Evolutionary conservation across 2,113 vertebrate species (phyloP), one percentile per base, ranked within the genome.

Genomic region (Cyrtonyx montezumae): DNA sequence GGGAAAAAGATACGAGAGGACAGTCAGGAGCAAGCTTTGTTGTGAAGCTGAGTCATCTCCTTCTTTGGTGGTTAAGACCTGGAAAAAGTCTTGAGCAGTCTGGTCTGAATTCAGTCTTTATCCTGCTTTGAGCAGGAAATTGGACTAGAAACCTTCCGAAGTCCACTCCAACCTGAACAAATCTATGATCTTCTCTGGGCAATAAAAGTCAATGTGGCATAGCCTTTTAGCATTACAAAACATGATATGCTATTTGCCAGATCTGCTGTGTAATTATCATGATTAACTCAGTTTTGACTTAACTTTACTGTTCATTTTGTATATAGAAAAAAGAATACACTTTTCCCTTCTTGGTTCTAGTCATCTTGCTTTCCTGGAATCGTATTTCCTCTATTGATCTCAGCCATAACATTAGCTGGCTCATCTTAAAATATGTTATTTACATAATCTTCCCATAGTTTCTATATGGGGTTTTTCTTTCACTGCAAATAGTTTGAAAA

Each of bases 341-440:
- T 53, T 15, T 68, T 93, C 87, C 8, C 16, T 22, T 73, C 46
- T 70, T 70, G 22, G 45, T 12, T 79, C 6, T 36, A 63, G 30
- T 43, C 8, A 58, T 73, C 32, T 69, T 80, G 8, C 18, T 83
- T 9, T 74, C 90, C 58, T 65, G 46, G 78, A 80, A 61, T 78
- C 4, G 3, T 61, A 43, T 93, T 94, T 91, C 14, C 12, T 14
- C 17, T 8, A 25, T 58, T 75, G 76, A 71, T 78, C 46, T 88
- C 80, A 84, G 32, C 30, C 75, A 49, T 77, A 91, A 79, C 21
- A 65, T 76, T 79, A 73, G 23, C 26, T 79, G 84, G 83, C 19
- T 92, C 56, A 79, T 91, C 37, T 87, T 78, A 75, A 88, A 84
- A 77, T 81, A 66, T 84, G 82, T 79, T 81, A 66, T 91, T 90